Evolutionary conservation across 1,140 invertebrate genomes (phyloP).

Genomic region (Drosophila ercepeae): DNA sequence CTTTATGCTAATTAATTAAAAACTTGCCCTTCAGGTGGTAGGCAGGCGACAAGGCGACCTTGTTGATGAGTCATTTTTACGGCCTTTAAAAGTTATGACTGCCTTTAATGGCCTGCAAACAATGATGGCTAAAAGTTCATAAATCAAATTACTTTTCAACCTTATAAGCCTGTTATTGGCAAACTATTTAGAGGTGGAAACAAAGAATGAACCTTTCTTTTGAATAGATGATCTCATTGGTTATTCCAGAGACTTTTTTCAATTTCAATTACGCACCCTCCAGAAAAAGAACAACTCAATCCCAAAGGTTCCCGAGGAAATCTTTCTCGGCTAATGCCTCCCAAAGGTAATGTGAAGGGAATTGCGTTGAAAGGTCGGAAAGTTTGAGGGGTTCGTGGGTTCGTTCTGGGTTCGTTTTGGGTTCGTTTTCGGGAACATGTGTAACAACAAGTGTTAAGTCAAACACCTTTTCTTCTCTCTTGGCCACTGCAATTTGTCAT

Average conservation of each 20-base stretch:
- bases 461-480: constrained; percentile 34
- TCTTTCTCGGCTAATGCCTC: constrained; percentile 54
- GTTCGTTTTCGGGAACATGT: constrained; percentile 21
- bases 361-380: constrained; percentile 74
- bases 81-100: constrained; percentile 1
- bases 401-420: not conserved
- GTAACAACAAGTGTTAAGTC: constrained; percentile 72
- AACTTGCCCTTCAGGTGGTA: constrained; percentile 5
- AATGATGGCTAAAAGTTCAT: not conserved
- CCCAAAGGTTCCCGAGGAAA: constrained; percentile 23
- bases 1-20: constrained; percentile 34
- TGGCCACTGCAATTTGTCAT: constrained; percentile 72
- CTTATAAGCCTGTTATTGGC: too few species aligned
- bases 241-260: constrained; percentile 20
- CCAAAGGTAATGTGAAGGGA: constrained; percentile 61
- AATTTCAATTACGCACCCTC: constrained; percentile 41
- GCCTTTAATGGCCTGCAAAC: constrained; percentile 1
- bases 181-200: not conserved
- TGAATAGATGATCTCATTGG: constrained; percentile 28
- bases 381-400: constrained; percentile 38
- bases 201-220: not conserved
- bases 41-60: too few species aligned
- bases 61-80: constrained; percentile 20
- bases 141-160: not conserved
- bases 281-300: not conserved